Evolutionary conservation across 1,140 invertebrate species (phyloP).

Genomic region (Bursaphelenchus mucronatus): DNA sequence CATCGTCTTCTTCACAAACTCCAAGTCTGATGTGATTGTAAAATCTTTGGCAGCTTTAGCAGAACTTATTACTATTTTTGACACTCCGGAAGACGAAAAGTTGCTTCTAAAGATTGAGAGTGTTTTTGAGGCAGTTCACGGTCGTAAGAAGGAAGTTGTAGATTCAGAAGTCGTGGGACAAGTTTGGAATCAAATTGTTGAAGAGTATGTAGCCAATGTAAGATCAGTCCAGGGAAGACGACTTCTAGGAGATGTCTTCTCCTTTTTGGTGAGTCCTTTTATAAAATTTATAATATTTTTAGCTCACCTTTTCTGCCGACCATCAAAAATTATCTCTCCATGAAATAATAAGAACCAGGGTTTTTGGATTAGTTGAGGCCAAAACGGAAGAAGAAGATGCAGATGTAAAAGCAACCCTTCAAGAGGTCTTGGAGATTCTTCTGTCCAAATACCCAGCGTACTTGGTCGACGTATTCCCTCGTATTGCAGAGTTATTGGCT

Average conservation of each 20-base stretch:
- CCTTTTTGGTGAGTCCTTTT: too few relatives aligned
- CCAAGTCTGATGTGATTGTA: background rate
- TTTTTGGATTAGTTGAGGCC: background rate
- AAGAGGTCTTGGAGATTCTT: background rate
- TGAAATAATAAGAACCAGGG: too few relatives aligned
- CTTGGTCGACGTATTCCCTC: conserved; percentile 4
- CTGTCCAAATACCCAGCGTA: too few relatives aligned
- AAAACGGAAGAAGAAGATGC: background rate
- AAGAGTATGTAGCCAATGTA: too few relatives aligned
- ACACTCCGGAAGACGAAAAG: background rate
- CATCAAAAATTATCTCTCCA: too few relatives aligned
- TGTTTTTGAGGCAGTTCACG: background rate
- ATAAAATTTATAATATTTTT: too few relatives aligned
- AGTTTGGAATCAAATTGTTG: too few relatives aligned
- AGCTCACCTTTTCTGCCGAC: too few relatives aligned
- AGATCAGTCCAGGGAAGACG: too few relatives aligned
- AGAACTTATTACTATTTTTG: background rate
- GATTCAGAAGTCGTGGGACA: too few relatives aligned
- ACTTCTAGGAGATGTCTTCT: too few relatives aligned
- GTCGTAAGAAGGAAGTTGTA: background rate
- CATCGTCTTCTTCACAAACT: background rate
- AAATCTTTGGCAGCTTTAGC: background rate
- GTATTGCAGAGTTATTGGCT: too few relatives aligned
- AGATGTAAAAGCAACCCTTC: conserved; percentile 4
- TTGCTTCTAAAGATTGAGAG: background rate